Evolutionary conservation across 2,888 invertebrate species (phyloP), one percentile per base, ranked within the genome.

Genomic region (Julus scanicus): DNA sequence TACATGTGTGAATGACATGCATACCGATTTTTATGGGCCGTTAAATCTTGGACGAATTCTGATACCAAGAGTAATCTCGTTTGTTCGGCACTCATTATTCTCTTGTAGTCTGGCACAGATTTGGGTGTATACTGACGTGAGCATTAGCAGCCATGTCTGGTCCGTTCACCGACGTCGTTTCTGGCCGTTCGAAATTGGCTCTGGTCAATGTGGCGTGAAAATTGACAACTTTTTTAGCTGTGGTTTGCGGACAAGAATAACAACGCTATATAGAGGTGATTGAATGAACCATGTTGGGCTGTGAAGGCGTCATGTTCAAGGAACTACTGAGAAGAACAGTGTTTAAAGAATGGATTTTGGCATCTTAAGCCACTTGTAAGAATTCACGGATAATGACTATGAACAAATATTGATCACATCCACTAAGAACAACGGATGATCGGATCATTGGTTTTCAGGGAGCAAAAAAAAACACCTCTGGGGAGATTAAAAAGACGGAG

Each of bases 331-430:
- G 49, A 49, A 49, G 71, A 13, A 71, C 11, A 29, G 29, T 71
- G 71, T 71, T 71, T 71, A 29, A 71, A 71, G 29, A 71, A 71
- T 71, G 71, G 71, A n/a, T n/a, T 29, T 71, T 71, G 71, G 11
- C 71, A 29, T 8, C 71, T 71, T 71, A 11, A 71, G 71, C 71
- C 71, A 71, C 71, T 71, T 71, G 71, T 71, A 71, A 71, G 71
- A 71, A 71, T 71, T 29, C 71, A 9, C 8, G 29, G 71, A 71
- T 71, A 71, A 71, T 71, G 29, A 71, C 71, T 9, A 71, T 29
- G 71, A 71, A 29, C 71, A 71, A 71, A 71, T 71, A 71, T 71
- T 71, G 71, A 71, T 71, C 71, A 71, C 20, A 20, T 8, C 8
- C n/a, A 29, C 71, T 29, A 71, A 71, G 71, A 71, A 71, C 71